Percentiles rank a stretch among this genome's conserved stretches.
Conservation (phyloP, 2,888 invertebrate species). For the Branchinecta sandiegonensis region DNA sequence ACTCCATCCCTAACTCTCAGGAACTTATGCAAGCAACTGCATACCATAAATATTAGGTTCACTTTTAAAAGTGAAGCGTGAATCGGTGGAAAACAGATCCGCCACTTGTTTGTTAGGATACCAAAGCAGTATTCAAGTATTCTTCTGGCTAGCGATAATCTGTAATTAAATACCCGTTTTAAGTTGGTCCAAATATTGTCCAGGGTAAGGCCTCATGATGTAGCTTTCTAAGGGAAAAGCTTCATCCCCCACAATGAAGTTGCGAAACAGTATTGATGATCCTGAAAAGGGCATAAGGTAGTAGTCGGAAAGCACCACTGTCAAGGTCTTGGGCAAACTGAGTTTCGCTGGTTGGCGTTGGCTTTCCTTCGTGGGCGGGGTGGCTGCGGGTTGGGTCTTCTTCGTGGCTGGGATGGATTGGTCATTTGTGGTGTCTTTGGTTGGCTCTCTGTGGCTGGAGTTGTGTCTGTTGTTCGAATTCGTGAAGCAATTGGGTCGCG, state of each 20-base stretch:
- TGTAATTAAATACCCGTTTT: slow-evolving; percentile 20
- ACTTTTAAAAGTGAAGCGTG: slow-evolving; percentile 17
- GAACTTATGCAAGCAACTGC: slow-evolving; percentile 1
- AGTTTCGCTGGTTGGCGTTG: no score
- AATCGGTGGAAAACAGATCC: slow-evolving; percentile 17
- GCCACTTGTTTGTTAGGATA: slow-evolving; percentile 19
- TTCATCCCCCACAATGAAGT: slow-evolving; percentile 27
- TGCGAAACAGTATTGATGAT: slow-evolving; percentile 1
- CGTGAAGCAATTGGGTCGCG: no score
- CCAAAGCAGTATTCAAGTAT: slow-evolving; percentile 21
- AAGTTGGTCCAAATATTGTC: slow-evolving; percentile 17
- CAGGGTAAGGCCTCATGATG: slow-evolving; percentile 19
- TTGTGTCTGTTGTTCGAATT: no score
- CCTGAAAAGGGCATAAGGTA: neutral
- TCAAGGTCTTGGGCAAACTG: slow-evolving; percentile 13
- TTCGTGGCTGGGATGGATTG: no score
- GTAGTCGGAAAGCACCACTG: slow-evolving; percentile 9
- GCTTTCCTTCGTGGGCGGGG: no score
- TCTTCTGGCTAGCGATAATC: slow-evolving; percentile 20
- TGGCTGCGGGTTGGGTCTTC: no score
- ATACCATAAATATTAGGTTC: neutral
- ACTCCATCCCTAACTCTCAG: slow-evolving; percentile 13
- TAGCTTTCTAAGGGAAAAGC: slow-evolving; percentile 20
- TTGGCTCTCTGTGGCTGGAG: no score
- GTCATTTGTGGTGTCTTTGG: no score